A percentile compares a stretch with the other conserved stretches of the same genome.
These are phyloP conservation scores for Myrmophylax atrothorax DNA, from an alignment of 2,113 vertebrate genomes.

Conservation along the genomic window DNA sequence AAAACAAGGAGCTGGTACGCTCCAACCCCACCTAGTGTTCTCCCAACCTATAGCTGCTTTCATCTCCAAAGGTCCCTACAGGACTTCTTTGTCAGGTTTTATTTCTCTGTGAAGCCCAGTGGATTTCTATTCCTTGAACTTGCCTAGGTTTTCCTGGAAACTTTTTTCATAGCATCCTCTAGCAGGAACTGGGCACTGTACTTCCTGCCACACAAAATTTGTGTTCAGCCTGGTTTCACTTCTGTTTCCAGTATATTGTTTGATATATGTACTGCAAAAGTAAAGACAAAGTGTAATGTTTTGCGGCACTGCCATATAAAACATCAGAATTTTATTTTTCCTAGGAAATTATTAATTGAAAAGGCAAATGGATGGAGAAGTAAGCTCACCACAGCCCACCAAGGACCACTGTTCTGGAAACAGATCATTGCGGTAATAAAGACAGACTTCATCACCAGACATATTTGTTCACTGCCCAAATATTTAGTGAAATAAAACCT, in stretches of 20 bases:
- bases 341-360: not conserved
- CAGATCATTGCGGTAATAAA: not conserved
- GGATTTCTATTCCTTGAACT: not conserved
- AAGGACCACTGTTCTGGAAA: not conserved
- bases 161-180: not conserved
- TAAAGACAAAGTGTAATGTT: not conserved
- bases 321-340: not conserved
- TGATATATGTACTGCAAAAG: not conserved
- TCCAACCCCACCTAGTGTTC: fast-evolving
- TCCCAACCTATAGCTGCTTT: not conserved
- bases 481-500: not conserved
- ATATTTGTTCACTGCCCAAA: not conserved
- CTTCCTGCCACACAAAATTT: not conserved
- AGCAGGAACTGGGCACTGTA: not conserved
- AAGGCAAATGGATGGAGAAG: not conserved
- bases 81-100: not conserved
- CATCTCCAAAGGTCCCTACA: not conserved
- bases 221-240: not conserved
- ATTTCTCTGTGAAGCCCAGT: not conserved
- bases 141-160: not conserved
- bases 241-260: not conserved
- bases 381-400: not conserved
- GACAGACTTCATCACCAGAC: not conserved
- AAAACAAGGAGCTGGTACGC: not conserved
- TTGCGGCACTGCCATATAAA: not conserved